phyloP scores from a whole-genome alignment of 2,113 vertebrate species.

The Penelope pileata region DNA sequence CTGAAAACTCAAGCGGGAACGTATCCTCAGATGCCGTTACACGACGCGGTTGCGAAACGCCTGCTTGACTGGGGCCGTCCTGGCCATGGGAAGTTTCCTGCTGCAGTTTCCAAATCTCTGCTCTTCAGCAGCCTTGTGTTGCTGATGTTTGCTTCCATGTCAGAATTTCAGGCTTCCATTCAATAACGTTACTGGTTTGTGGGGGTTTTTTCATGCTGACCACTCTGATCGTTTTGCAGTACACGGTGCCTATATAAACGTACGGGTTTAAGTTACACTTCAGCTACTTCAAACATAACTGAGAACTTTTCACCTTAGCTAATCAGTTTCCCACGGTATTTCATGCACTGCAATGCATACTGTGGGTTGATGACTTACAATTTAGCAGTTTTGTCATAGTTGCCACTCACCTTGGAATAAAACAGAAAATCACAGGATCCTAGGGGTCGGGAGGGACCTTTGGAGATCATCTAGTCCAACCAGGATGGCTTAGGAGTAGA shows the following conservation, averaged over 20 bases:
- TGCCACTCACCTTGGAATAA: not conserved
- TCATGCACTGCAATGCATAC: not conserved
- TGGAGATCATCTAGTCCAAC: no score
- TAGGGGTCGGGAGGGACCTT: no score
- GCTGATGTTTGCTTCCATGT: not conserved
- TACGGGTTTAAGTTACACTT: not conserved
- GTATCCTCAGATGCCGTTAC: slow-evolving; percentile 82
- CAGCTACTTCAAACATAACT: not conserved
- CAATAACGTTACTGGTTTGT: accelerated
- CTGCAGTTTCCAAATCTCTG: not conserved
- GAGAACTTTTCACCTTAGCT: not conserved
- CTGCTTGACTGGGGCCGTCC: accelerated
- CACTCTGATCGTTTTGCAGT: not conserved
- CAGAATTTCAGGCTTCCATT: not conserved
- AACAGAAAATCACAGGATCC: not conserved
- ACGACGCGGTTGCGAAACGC: not conserved
- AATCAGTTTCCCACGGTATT: not conserved
- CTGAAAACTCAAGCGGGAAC: slow-evolving; percentile 95
- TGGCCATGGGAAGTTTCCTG: not conserved
- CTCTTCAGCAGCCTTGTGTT: not conserved
- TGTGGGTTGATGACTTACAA: not conserved
- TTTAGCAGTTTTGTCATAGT: not conserved
- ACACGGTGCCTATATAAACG: not conserved
- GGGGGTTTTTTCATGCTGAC: not conserved
- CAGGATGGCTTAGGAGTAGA: not conserved